Evolutionary conservation across 2,113 vertebrate species (phyloP), one percentile per base, ranked within the genome.

Genomic region (Epinephelus fuscoguttatus): DNA sequence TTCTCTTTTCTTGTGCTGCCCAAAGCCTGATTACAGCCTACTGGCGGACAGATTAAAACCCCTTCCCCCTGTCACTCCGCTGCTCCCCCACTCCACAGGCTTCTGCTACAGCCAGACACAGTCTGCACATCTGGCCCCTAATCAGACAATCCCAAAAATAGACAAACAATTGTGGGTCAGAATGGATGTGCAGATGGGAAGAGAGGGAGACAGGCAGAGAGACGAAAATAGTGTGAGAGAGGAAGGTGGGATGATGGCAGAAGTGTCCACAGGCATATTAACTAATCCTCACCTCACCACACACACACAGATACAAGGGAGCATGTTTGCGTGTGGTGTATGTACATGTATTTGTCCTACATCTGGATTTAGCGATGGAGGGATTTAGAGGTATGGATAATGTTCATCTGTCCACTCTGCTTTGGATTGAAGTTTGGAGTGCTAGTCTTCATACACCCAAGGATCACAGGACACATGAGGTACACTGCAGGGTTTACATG

Each of bases 131-230:
- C 94, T 94, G 92, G 91, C 84, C 79, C 70, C 74, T 90, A 88
- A 93, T 94, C 93, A 92, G 79, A 91, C 85, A 81, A 92, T 89
- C 88, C 89, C 85, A 76, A 84, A 93, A 95, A 93, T 89, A 93
- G 91, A 90, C 84, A 88, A 87, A 92, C 83, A 89, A 90, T 89
- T 84, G 84, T 83, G 81, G 88, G 83, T 89, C 86, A 78, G 76
- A 81, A 73, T 60, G 76, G 78, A 86, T 76, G 81, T 82, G 85
- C 86, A 91, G 82, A 84, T 89, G 87, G 78, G 74, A 82, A 62
- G 52, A 45, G 78, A 76, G 66, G 73, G 42, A 83, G 37, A 49
- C 33, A 33, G 50, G 45, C 75, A 49, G 67, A 64, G 57, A 57
- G 70, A 73, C 14, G 63, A 37, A 63, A 23, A 82, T 15, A 47